A percentile compares a stretch with the other conserved stretches of the same genome.
Conservation (phyloP, 2,113 vertebrate species). For the Anser brachyrhynchus region DNA sequence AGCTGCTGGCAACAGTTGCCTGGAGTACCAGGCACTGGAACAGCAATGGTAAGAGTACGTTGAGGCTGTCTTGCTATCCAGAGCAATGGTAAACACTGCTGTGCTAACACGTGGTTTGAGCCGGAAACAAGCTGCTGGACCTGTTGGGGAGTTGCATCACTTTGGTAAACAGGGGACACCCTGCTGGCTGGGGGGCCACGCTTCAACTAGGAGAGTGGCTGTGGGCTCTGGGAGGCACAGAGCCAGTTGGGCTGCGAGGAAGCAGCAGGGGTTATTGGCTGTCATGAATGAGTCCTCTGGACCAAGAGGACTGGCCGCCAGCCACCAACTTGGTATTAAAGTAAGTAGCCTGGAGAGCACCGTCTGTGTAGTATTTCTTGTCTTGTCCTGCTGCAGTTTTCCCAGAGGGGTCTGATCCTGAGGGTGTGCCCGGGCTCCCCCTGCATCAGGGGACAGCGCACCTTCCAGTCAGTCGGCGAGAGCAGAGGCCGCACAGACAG, state of each 20-base stretch:
- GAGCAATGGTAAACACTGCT: too few relatives aligned
- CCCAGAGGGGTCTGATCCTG: neutral
- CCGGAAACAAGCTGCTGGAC: too few relatives aligned
- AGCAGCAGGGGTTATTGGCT: neutral
- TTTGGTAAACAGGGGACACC: rapidly evolving
- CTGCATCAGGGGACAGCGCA: too few relatives aligned
- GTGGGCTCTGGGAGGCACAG: rapidly evolving
- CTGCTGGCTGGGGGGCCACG: neutral
- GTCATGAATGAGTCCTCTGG: neutral
- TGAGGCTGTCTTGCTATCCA: too few relatives aligned
- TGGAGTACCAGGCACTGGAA: too few relatives aligned
- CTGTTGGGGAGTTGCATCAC: too few relatives aligned
- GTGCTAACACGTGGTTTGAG: too few relatives aligned
- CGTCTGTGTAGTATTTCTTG: rapidly evolving
- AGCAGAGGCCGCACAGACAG: too few relatives aligned
- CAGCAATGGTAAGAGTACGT: too few relatives aligned
- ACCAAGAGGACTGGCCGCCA: rapidly evolving
- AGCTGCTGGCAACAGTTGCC: too few relatives aligned
- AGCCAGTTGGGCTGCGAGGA: rapidly evolving
- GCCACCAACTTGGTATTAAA: neutral
- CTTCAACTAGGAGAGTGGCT: neutral
- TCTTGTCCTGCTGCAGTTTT: neutral
- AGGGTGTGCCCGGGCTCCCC: too few relatives aligned
- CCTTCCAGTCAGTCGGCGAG: too few relatives aligned
- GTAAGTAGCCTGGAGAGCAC: neutral